Evolutionary conservation across 2,888 invertebrate species (phyloP), one percentile per base, ranked within the genome.

Genomic region (Gymnoscelis rufifasciata): DNA sequence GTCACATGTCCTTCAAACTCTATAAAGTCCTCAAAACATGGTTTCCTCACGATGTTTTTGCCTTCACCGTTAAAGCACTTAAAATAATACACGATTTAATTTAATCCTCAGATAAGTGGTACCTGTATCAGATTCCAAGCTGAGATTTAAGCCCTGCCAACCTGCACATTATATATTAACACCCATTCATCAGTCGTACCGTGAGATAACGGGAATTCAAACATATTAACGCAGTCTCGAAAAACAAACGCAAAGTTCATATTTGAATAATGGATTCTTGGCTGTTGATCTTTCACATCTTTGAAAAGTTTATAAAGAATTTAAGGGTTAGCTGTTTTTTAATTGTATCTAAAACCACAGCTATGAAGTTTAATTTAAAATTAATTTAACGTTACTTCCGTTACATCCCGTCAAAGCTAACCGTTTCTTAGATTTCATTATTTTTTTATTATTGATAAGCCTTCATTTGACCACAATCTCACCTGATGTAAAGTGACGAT

Each of bases 261-360:
- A 19, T 35, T 35, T 37, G 24, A 37, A 24, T 37, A 37, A 37
- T 26, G 36, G 19, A 36, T 36, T 19, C 19, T 19, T 19, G 19
- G 5, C 2, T 36, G 36, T 36, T 19, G 36, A 36, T 36, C 19
- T 36, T 36, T 15, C 14, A 13, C 14, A 14, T 33, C 14, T 14
- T 13, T 33, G 14, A 10, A 33, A 15, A 15, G n/a, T 33, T 33
- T 10, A 8, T 14, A 15, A 33, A 33, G 11, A n/a, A n/a, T n/a
- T n/a, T n/a, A n/a, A n/a, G n/a, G n/a, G n/a, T n/a, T n/a, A n/a
- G n/a, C n/a, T n/a, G n/a, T n/a, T n/a, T n/a, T n/a, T n/a, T n/a
- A n/a, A n/a, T n/a, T n/a, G n/a, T n/a, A n/a, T n/a, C n/a, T n/a
- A n/a, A n/a, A n/a, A n/a, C n/a, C n/a, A n/a, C n/a, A n/a, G n/a